phyloP scores from a whole-genome alignment of 2,113 vertebrate genomes.

The Patagioenas fasciata region DNA sequence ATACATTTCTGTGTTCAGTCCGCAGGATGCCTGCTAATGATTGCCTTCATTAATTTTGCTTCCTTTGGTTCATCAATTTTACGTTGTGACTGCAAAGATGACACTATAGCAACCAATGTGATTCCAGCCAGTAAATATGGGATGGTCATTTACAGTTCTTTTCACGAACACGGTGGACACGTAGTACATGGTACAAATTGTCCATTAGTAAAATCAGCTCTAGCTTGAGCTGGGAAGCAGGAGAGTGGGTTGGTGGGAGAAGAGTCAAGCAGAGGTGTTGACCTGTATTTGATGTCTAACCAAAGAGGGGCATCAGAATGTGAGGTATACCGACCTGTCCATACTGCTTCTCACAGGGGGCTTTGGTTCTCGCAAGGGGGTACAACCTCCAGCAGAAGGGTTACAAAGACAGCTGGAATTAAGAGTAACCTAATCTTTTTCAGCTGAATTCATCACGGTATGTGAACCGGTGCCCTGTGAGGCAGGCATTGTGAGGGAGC shows the following conservation, averaged over 20 bases:
- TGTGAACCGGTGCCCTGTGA: not conserved
- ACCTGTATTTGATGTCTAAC: not conserved
- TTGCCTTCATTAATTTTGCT: conserved; percentile 66
- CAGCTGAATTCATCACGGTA: fast-evolving
- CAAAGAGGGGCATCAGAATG: not conserved
- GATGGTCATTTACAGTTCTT: not conserved
- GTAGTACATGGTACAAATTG: not conserved
- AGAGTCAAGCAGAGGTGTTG: not conserved
- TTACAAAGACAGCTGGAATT: not conserved
- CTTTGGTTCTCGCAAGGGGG: not conserved
- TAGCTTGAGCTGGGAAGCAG: not conserved
- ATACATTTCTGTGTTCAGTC: conserved; percentile 48
- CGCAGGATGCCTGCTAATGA: conserved; percentile 63
- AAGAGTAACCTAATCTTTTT: not conserved
- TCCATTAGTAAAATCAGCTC: not conserved
- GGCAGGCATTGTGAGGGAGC: not conserved
- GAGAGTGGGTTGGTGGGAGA: not conserved
- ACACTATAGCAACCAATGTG: not conserved
- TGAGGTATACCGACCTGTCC: fast-evolving
- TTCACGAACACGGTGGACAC: not conserved
- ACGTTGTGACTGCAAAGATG: conserved; percentile 43
- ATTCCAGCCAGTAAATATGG: conserved; percentile 23
- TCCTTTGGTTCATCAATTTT: conserved; percentile 71
- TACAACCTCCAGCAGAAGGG: not conserved
- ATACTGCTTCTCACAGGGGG: not conserved